Evolutionary conservation across 2,888 invertebrate genomes (phyloP).

Genomic region (Hermaeophaga mercurialis): DNA sequence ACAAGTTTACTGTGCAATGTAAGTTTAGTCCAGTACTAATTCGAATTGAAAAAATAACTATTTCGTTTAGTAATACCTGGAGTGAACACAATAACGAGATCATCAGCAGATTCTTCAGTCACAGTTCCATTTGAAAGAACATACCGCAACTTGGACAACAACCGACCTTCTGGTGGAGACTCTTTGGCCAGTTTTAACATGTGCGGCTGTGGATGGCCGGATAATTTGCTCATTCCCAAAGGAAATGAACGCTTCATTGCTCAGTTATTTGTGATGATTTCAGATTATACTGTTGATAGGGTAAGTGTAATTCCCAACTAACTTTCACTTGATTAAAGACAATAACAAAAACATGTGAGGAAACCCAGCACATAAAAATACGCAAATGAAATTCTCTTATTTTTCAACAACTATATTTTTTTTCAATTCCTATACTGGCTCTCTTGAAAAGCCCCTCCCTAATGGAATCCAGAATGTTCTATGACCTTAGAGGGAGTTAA

Average conservation of each 20-base stretch:
- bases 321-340: too few relatives aligned
- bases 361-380: too few relatives aligned
- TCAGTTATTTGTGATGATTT: constrained; percentile 78
- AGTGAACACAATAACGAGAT: constrained; percentile 67
- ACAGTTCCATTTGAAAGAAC: constrained; percentile 84
- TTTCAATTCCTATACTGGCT: too few relatives aligned
- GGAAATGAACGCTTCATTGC: constrained; percentile 71
- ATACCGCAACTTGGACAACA: constrained; percentile 71
- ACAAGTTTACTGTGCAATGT: constrained; percentile 71
- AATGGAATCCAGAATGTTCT: too few relatives aligned
- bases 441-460: too few relatives aligned
- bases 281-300: constrained; percentile 71
- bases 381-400: too few relatives aligned
- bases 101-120: constrained; percentile 76
- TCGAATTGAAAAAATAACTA: too few relatives aligned
- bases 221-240: constrained; percentile 78
- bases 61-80: constrained; percentile 66
- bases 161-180: constrained; percentile 64
- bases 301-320: too few relatives aligned
- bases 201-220: constrained; percentile 90
- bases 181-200: constrained; percentile 69
- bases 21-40: constrained; percentile 49
- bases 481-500: too few relatives aligned
- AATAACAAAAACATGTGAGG: too few relatives aligned
- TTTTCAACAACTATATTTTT: too few relatives aligned